Base-by-base conservation (phyloP, 1,140 invertebrate genomes). In the Drosophila santomea region DNA sequence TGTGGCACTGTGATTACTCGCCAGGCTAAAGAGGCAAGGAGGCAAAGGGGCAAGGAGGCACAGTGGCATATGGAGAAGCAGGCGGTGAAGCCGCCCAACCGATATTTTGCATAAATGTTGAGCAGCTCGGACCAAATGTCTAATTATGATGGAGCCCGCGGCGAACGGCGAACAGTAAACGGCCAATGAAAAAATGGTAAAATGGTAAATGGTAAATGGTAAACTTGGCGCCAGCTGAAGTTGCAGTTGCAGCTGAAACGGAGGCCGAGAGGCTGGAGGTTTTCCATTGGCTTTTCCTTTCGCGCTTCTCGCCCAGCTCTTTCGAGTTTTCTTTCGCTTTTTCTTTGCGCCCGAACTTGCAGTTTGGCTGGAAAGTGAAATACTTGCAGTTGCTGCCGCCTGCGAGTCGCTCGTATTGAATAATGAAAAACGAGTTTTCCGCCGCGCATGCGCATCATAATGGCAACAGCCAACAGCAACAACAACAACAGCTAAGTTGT, bases 351-450 rank as follows among this genome's bases (percentile, higher is more conserved):
- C 51, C 86, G 82, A 85, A 85, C 82, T 85, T 85, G 83, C 78
- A 32, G 72, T 75, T 75, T 75, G 62, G 83, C 83, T 67, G 82
- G 85, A 85, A 85, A 85, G 82, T 85, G 82, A 85, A 75, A 85
- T 89, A 86, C 75, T 51, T 51, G 83, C 58, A 86, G 80, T 51
- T 51, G 83, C 61, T 25, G 80, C 62, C 15, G 78, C 69, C 15
- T 3, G 20, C 20, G 28, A 36, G 25, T 56, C 36, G 76, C 78
- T 57, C 54, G 82, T 86, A 89, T 88, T 88, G 84, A 88, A 74
- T 89, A 88, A 88, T 88, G 84, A 72, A 80, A 89, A 89, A 89
- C 84, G 69, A 89, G 84, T 89, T 89, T 89, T 89, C 77, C 84
- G 84, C 80, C 43, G 73, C 64, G 78, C 79, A 73, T 72, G 74